phyloP scores from a whole-genome alignment of 1,140 invertebrate genomes.

The Drosophila subpulchrella region DNA sequence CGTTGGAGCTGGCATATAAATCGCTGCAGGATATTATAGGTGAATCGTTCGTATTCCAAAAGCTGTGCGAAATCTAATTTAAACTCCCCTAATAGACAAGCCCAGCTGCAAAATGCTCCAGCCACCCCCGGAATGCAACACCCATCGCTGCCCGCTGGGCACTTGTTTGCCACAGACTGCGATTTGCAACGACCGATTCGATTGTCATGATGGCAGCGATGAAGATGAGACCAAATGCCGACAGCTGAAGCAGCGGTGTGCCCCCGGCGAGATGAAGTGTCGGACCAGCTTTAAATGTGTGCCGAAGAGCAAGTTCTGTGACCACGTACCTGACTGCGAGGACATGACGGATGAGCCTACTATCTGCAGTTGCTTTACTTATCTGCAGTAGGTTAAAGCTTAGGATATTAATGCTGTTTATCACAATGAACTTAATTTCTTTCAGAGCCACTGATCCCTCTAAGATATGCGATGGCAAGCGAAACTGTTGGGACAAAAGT shows the following conservation, averaged over 20 bases:
- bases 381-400: slow-evolving; percentile 85
- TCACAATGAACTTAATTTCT: background rate
- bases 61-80: slow-evolving; percentile 1
- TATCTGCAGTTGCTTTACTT: slow-evolving; percentile 88
- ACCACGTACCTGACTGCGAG: slow-evolving; percentile 88
- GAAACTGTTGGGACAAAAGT: slow-evolving; percentile 91
- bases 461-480: slow-evolving; percentile 90
- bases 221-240: slow-evolving; percentile 86
- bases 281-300: slow-evolving; percentile 87
- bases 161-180: slow-evolving; percentile 87
- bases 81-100: slow-evolving; percentile 42
- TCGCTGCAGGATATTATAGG: slow-evolving; percentile 66
- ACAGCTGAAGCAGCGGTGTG: slow-evolving; percentile 48
- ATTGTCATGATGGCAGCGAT: slow-evolving; percentile 90
- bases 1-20: slow-evolving; percentile 61
- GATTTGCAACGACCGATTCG: slow-evolving; percentile 89
- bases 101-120: slow-evolving; percentile 43
- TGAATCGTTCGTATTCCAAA: slow-evolving; percentile 1
- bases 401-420: background rate
- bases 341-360: slow-evolving; percentile 90
- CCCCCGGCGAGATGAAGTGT: slow-evolving; percentile 87
- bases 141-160: slow-evolving; percentile 88
- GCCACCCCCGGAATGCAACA: slow-evolving; percentile 84
- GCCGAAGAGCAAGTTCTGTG: slow-evolving; percentile 88
- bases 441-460: slow-evolving; percentile 86